Evolutionary conservation across 2,888 invertebrate genomes (phyloP).

Genomic region (Trichopria drosophilae): DNA sequence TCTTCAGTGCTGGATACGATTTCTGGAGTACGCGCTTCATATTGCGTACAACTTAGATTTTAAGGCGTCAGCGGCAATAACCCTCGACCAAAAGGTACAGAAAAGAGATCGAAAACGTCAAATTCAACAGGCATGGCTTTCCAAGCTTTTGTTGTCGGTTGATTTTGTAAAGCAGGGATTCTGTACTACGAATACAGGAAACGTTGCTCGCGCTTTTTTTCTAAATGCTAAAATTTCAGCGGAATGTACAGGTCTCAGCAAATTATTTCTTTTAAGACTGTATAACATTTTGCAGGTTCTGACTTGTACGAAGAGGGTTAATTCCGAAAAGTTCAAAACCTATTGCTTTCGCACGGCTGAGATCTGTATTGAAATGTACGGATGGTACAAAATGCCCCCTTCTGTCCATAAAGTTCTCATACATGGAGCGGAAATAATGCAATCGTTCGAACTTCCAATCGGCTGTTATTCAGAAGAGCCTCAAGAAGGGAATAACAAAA

Average conservation of each 20-base stretch:
- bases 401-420: no score
- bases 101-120: conserved; percentile 4
- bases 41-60: no score
- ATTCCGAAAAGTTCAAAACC: conserved; percentile 16
- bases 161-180: conserved; percentile 9
- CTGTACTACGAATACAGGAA: conserved; percentile 10
- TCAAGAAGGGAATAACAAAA: no score
- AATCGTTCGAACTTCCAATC: no score
- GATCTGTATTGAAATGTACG: no score
- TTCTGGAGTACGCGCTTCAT: no score
- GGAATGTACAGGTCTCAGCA: background rate
- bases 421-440: no score
- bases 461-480: no score
- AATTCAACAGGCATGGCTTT: background rate
- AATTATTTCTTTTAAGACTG: conserved; percentile 1
- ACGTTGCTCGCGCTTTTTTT: conserved; percentile 12
- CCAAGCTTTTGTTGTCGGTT: conserved; percentile 1
- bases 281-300: conserved; percentile 18
- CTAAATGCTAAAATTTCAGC: no score
- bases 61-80: no score
- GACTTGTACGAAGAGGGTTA: conserved; percentile 11
- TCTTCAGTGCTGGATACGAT: no score
- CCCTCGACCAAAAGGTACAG: background rate
- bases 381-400: no score
- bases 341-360: conserved; percentile 24